A percentile compares a stretch with the other conserved stretches of the same genome.
These are phyloP conservation scores for Decapterus maruadsi DNA, from an alignment of 2,797 vertebrate genomes.

Conservation along the genomic window DNA sequence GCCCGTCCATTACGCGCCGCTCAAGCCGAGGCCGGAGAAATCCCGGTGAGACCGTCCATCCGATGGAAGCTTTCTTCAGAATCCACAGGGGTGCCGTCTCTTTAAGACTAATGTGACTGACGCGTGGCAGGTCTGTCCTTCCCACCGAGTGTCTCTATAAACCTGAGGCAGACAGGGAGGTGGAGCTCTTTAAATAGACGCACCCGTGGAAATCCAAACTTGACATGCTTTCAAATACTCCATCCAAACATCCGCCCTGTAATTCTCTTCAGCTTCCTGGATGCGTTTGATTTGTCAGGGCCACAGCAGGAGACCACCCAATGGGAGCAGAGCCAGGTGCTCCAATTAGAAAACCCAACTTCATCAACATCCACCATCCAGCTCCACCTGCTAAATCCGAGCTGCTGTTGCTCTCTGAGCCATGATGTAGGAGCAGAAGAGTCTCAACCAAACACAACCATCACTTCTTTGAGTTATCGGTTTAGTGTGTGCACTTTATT, in stretches of 20 bases:
- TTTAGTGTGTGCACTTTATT: conserved; percentile 9
- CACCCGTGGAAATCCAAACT: conserved; percentile 20
- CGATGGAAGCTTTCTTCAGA: conserved; percentile 22
- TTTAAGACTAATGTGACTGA: conserved; percentile 60
- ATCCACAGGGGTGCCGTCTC: background rate
- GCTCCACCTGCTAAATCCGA: conserved; percentile 26
- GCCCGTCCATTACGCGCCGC: conserved; percentile 39
- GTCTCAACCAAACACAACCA: conserved; percentile 25
- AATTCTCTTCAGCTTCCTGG: conserved; percentile 10
- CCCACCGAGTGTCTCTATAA: conserved; percentile 18
- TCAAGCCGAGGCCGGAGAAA: conserved; percentile 27
- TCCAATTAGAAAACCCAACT: conserved; percentile 24
- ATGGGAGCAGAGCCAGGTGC: conserved; percentile 12
- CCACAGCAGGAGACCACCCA: background rate
- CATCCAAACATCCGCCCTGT: conserved; percentile 10
- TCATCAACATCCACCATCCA: conserved; percentile 5
- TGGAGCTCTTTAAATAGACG: conserved; percentile 40
- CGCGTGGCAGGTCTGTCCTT: conserved; percentile 36
- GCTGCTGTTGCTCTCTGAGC: background rate
- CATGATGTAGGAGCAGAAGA: background rate
- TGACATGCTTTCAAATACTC: conserved; percentile 32
- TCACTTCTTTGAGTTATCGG: conserved; percentile 20
- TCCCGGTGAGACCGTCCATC: conserved; percentile 29
- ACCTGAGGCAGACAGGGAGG: conserved; percentile 26
- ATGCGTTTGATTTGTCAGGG: conserved; percentile 3